Percentiles rank a stretch among this genome's conserved stretches.
phyloP scores from a whole-genome alignment of 2,888 invertebrate species.

The Microchrysa polita region DNA sequence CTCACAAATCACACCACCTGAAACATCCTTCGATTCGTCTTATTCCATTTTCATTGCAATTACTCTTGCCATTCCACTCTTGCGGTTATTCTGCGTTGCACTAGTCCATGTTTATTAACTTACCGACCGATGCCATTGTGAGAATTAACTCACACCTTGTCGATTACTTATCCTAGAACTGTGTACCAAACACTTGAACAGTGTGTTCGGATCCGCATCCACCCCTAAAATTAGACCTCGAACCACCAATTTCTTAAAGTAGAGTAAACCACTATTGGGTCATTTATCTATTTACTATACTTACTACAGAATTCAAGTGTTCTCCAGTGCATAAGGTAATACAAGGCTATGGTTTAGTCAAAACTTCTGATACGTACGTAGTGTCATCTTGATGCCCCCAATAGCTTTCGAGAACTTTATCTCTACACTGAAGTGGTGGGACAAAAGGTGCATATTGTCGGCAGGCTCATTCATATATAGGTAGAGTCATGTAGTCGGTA shows the following conservation, averaged over 20 bases:
- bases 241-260: neutral
- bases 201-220: neutral
- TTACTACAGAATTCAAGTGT: neutral
- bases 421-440: neutral
- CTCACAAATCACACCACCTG: too few species aligned
- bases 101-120: neutral
- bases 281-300: too few species aligned
- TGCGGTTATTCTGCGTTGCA: neutral
- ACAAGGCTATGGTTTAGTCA: neutral
- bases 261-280: neutral
- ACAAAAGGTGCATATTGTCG: neutral
- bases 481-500: slow-evolving; percentile 1
- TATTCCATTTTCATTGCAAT: slow-evolving; percentile 8
- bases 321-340: neutral
- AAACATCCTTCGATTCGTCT: neutral
- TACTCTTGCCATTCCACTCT: too few species aligned
- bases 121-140: neutral
- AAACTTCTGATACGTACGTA: neutral
- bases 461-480: too few species aligned
- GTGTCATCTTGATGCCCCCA: too few species aligned
- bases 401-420: neutral
- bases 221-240: neutral
- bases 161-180: too few species aligned
- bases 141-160: neutral
- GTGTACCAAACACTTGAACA: neutral